Conservation (phyloP, 2,113 vertebrate genomes). For the Aleadryas rufinucha region DNA sequence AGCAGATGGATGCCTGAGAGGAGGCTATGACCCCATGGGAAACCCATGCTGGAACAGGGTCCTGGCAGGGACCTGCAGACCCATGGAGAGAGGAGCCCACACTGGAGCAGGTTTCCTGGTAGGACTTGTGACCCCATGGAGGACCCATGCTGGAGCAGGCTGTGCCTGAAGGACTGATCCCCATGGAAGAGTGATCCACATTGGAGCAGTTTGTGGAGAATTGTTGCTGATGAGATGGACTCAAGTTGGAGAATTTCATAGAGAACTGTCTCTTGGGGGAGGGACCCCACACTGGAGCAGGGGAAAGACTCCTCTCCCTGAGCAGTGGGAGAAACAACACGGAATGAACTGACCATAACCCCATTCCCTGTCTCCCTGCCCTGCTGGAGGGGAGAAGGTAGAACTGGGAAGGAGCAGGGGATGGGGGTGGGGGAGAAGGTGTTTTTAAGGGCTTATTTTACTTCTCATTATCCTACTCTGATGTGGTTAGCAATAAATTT, state of each 20-base stretch:
- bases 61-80: background rate
- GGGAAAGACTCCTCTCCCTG: background rate
- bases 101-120: background rate
- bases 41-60: background rate
- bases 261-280: background rate
- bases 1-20: background rate
- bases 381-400: background rate
- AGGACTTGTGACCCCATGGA: background rate
- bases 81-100: background rate
- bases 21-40: background rate
- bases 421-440: rapidly evolving
- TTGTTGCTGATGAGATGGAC: background rate
- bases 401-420: background rate
- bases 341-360: background rate
- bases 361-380: background rate
- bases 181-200: too few species aligned
- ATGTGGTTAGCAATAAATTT: background rate
- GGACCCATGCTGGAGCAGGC: background rate
- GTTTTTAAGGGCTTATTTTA: background rate
- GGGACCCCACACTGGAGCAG: background rate
- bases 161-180: background rate
- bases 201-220: background rate
- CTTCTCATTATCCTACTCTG: background rate
- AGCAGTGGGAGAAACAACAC: background rate
- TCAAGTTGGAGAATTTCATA: rapidly evolving